A percentile compares a stretch with the other conserved stretches of the same genome.
phyloP scores from a whole-genome alignment of 2,113 vertebrate species.

The Macquaria ambigua region DNA sequence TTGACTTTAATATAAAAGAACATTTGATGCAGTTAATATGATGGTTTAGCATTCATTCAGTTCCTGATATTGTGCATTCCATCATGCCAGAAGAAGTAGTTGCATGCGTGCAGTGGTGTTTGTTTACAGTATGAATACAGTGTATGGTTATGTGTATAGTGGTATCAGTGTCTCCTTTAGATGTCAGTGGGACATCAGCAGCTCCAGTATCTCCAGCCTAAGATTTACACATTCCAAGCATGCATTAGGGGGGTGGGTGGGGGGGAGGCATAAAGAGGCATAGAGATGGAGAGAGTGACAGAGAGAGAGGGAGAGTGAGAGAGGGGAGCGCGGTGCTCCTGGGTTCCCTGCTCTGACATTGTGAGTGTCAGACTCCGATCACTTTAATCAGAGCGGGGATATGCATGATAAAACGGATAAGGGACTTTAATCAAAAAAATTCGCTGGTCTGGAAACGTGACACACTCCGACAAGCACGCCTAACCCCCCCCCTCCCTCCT shows the following conservation, averaged over 20 bases:
- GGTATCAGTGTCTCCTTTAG: slow-evolving; percentile 42
- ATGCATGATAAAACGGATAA: slow-evolving; percentile 99
- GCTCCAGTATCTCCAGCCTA: slow-evolving; percentile 40
- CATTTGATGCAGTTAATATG: not conserved
- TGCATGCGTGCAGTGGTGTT: not conserved
- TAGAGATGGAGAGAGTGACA: slow-evolving; percentile 37
- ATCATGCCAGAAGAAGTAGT: not conserved
- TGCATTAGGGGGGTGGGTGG: slow-evolving; percentile 71
- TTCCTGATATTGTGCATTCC: not conserved
- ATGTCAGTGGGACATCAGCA: slow-evolving; percentile 64
- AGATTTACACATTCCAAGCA: slow-evolving; percentile 94
- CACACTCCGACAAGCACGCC: slow-evolving; percentile 98
- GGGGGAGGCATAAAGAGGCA: slow-evolving; percentile 34
- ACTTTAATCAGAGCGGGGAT: slow-evolving; percentile 99
- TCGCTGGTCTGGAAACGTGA: slow-evolving; percentile 99
- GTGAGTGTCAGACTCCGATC: slow-evolving; percentile 99
- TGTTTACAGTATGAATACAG: slow-evolving; percentile 1
- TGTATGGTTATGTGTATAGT: slow-evolving; percentile 3
- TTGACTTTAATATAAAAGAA: not conserved
- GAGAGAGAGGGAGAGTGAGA: slow-evolving; percentile 21
- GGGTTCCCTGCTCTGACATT: slow-evolving; percentile 94
- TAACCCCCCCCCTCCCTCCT: not conserved
- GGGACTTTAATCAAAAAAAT: slow-evolving; percentile 99
- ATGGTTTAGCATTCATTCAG: not conserved
- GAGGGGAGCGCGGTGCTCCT: slow-evolving; percentile 78